Base-by-base conservation (phyloP, 2,888 invertebrate genomes). In the Dicyrtoma fusca region DNA sequence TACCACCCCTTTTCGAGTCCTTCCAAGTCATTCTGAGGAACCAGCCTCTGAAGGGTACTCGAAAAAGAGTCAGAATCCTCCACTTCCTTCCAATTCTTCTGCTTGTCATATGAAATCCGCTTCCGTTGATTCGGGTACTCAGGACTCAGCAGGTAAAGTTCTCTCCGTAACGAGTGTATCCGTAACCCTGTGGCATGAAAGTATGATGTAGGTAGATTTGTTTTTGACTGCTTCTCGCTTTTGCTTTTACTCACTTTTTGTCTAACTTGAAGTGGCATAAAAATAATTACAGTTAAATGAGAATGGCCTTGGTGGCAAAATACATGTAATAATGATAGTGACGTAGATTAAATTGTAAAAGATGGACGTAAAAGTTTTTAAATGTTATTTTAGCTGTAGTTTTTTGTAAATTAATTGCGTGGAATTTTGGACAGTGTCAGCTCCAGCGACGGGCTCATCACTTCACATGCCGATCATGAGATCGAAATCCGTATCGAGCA, bases 401-500 rank as follows among this genome's bases (percentile, higher is more conserved):
- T 34, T 34, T 34, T 34, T 34, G 8, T 34, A 34, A 34, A 34
- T 34, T 34, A 34, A 34, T 34, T 34, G 34, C 4, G 34, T 34
- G 34, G 34, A 34, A 34, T 34, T 34, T 34, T 34, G 34, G 34
- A 34, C 34, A 65, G 65, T 65, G 51, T 79, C 78, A 21, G 79
- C 75, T 26, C 78, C 78, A 21, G 72, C 66, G 1, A 23, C 68
- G 10, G 47, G 47, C 44, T 69, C 75, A 71, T 70, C 66, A 14
- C 21, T 68, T 19, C 79, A 80, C 69, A 47, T 72, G 47, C 76
- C 80, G 17, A 80, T 80, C 61, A 72, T 75, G 47, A 71, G 80
- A 44, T 80, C 80, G 51, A 80, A 80, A 69, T 79, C 79, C 11
- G 78, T 79, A 49, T 74, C 76, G 21, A 78, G 77, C 61, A 78